phyloP scores from a whole-genome alignment of 2,888 invertebrate species.

The Drosophila trichaetosa region DNA sequence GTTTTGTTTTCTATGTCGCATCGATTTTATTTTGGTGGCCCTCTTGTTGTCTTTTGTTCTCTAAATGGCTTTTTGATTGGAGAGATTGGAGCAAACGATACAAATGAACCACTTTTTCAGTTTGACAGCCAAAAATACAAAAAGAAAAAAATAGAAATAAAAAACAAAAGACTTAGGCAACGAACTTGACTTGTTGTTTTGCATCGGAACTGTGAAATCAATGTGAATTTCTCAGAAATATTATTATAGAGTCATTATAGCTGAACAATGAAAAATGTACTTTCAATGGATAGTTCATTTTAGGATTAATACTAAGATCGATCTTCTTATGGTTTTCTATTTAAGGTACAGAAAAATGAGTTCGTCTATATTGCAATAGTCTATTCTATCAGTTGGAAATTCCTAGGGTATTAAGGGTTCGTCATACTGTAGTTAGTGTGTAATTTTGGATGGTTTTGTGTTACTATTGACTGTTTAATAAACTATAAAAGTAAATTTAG shows the following conservation, averaged over 20 bases:
- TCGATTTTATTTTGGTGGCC: conserved; percentile 57
- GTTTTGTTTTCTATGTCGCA: conserved; percentile 54
- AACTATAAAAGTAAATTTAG: conserved; percentile 80
- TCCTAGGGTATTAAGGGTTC: conserved; percentile 22
- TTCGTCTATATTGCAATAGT: neutral
- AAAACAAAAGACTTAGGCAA: conserved; percentile 69
- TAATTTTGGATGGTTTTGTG: conserved; percentile 35
- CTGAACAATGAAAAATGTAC: neutral
- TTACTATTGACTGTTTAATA: conserved; percentile 74
- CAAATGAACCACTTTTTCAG: conserved; percentile 77
- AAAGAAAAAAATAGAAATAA: conserved; percentile 8
- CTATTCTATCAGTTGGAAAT: neutral
- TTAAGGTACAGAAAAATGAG: neutral
- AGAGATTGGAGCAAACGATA: conserved; percentile 69
- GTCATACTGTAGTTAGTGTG: conserved; percentile 11
- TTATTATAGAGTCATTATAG: conserved; percentile 4
- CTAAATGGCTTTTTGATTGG: conserved; percentile 81
- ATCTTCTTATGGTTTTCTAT: neutral
- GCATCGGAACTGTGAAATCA: conserved; percentile 12
- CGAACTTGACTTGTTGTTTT: conserved; percentile 58
- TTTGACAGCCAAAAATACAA: conserved; percentile 59
- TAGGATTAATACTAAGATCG: neutral
- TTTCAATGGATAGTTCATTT: neutral
- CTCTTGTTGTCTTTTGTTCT: conserved; percentile 45
- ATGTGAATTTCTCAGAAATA: neutral